Evolutionary conservation across 2,888 invertebrate species (phyloP).

Genomic region (Pomacea canaliculata): DNA sequence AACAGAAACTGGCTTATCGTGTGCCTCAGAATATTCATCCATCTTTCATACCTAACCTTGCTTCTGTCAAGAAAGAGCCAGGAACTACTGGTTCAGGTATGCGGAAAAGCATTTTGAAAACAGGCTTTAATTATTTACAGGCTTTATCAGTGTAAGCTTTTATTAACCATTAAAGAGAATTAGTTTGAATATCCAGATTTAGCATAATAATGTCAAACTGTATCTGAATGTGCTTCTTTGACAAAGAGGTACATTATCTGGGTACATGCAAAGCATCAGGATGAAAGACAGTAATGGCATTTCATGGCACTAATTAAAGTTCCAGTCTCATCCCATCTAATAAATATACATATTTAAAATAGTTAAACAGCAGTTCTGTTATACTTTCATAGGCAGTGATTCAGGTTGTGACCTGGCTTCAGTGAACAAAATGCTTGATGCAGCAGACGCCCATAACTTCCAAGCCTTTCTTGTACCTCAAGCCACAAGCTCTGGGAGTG

Average conservation of each 20-base stretch:
- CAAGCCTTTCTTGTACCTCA: constrained; percentile 75
- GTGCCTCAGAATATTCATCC: not conserved
- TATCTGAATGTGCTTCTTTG: too few relatives aligned
- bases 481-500: constrained; percentile 16
- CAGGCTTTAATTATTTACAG: too few relatives aligned
- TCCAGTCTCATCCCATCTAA: too few relatives aligned
- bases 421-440: constrained; percentile 81
- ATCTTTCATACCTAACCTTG: not conserved
- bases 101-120: not conserved
- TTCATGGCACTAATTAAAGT: too few relatives aligned
- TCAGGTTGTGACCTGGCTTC: constrained; percentile 78
- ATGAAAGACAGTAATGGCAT: too few relatives aligned
- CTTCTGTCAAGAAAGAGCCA: constrained; percentile 10
- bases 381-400: constrained; percentile 36
- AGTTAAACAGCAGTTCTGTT: too few relatives aligned
- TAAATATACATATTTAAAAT: too few relatives aligned
- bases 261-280: not conserved
- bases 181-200: too few relatives aligned
- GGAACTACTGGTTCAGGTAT: constrained; percentile 1
- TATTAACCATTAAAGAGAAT: too few relatives aligned
- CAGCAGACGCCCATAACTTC: constrained; percentile 78
- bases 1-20: constrained; percentile 6
- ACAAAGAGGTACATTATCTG: not conserved
- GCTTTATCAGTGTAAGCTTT: too few relatives aligned
- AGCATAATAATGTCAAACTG: too few relatives aligned